Conservation (phyloP, 2,797 vertebrate species). For the Tympanoctomys barrerae region DNA sequence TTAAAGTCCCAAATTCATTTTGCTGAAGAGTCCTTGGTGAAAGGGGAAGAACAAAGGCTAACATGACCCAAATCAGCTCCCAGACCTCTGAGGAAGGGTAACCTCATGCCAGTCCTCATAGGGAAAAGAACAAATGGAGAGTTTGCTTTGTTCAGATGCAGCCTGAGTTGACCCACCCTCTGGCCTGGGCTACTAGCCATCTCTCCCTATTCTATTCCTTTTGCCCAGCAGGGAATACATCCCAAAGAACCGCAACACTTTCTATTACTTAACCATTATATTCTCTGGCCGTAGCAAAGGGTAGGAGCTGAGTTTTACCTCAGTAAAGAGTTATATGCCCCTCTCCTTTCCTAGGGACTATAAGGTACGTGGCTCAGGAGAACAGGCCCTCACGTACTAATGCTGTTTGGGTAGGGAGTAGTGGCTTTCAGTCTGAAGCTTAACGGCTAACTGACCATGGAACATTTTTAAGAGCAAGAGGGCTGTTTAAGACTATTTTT, state of each 20-base stretch:
- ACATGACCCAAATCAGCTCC: neutral
- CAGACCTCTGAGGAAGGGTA: neutral
- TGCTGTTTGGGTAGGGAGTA: accelerated
- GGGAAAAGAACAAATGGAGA: neutral
- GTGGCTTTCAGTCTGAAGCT: neutral
- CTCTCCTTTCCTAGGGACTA: neutral
- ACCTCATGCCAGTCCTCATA: neutral
- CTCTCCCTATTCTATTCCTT: neutral
- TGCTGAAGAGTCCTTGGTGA: neutral
- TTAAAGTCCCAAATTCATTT: neutral
- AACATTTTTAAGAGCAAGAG: neutral
- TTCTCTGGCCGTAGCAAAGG: neutral
- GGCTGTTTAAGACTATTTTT: slow-evolving; percentile 35
- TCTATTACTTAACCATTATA: neutral
- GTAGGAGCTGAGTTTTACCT: neutral
- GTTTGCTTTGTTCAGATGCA: neutral
- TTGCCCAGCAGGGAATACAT: neutral
- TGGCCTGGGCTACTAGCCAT: too few species aligned
- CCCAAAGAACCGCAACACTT: neutral
- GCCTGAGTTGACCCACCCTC: neutral
- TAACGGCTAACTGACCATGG: neutral
- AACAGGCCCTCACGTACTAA: neutral
- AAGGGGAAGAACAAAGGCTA: neutral
- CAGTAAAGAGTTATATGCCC: neutral
- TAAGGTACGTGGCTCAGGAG: neutral